Evolutionary conservation across 2,888 invertebrate genomes (phyloP).

Genomic region (Dryobotodes eremita): DNA sequence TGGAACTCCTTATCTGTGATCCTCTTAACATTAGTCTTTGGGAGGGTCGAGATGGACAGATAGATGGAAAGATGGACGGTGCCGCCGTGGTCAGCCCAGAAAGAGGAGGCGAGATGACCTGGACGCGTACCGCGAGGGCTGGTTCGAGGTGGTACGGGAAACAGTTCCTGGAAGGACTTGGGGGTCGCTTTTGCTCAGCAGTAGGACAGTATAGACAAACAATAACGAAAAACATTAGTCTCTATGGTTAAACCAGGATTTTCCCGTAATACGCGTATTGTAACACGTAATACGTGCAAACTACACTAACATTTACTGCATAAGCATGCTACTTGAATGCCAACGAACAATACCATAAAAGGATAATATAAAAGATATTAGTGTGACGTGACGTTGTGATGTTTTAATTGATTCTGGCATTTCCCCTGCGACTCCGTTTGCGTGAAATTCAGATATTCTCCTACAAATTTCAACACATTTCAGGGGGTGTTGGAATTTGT

Average conservation of each 20-base stretch:
- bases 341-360: slow-evolving; percentile 6
- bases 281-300: neutral
- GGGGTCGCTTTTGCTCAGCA: neutral
- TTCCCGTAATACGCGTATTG: neutral
- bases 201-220: neutral
- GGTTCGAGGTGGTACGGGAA: neutral
- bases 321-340: neutral
- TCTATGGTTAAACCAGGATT: neutral
- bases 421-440: neutral
- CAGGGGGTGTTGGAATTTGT: no score
- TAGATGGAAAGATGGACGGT: neutral
- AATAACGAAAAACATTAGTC: neutral
- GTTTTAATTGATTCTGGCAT: neutral
- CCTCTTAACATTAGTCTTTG: no score
- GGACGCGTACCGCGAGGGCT: neutral
- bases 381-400: neutral
- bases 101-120: neutral
- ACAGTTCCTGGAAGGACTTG: neutral
- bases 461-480: neutral
- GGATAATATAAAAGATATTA: slow-evolving; percentile 1
- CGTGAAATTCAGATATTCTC: neutral
- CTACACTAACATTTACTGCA: slow-evolving; percentile 13
- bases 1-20: neutral
- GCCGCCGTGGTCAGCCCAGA: neutral
- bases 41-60: neutral